Percentiles rank a stretch among this genome's conserved stretches.
Conservation (phyloP, 1,140 invertebrate genomes). For the honey bee (Apis mellifera) region DNA sequence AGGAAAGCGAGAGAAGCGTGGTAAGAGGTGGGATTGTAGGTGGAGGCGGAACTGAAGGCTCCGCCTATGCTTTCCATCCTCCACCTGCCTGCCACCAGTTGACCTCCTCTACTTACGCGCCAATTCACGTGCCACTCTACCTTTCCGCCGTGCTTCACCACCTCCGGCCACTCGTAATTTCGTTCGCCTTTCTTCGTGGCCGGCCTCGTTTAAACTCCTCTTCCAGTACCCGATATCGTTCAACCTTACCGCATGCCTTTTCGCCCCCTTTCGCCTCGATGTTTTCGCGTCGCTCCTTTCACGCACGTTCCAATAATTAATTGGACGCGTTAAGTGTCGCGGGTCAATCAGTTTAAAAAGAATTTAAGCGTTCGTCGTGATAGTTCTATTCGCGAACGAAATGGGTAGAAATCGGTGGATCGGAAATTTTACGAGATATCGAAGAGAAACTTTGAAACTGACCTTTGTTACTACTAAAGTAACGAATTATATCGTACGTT, state of each 20-base stretch:
- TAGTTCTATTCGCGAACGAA: too few species aligned
- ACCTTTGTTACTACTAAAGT: too few species aligned
- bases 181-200: too few species aligned
- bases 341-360: too few species aligned
- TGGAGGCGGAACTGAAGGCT: slow-evolving; percentile 71
- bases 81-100: slow-evolving; percentile 30
- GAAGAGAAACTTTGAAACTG: too few species aligned
- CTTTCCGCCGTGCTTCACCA: neutral
- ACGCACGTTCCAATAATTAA: too few species aligned
- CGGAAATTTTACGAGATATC: too few species aligned
- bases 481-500: too few species aligned
- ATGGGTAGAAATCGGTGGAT: too few species aligned
- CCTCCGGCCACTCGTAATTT: neutral
- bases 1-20: slow-evolving; percentile 48
- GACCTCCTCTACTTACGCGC: slow-evolving; percentile 65
- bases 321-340: too few species aligned
- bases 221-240: neutral
- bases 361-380: too few species aligned
- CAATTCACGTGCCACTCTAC: slow-evolving; percentile 59
- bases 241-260: neutral
- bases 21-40: slow-evolving; percentile 72
- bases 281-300: neutral
- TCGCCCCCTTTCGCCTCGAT: neutral
- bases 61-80: slow-evolving; percentile 70
- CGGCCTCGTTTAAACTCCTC: neutral